Percentiles rank a stretch among this genome's conserved stretches.
phyloP scores from a whole-genome alignment of 2,888 invertebrate species.

The Syritta pipiens region DNA sequence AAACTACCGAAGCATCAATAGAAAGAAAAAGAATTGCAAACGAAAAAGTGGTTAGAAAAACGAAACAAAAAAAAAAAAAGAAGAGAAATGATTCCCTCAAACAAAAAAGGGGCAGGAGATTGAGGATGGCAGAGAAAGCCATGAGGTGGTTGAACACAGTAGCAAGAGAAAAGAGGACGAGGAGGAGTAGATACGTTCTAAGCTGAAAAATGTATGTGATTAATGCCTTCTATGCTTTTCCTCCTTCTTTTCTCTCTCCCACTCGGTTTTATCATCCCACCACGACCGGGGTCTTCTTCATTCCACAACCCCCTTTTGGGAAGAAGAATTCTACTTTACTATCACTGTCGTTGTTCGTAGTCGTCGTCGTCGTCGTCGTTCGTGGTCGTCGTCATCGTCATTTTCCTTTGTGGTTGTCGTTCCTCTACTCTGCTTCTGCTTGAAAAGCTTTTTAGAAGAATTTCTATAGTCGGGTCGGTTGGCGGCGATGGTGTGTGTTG shows the following conservation, averaged over 20 bases:
- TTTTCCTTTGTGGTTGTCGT: constrained; percentile 51
- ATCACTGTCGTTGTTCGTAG: constrained; percentile 4
- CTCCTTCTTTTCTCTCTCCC: not conserved
- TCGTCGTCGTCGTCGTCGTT: constrained; percentile 13
- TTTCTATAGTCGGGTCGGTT: constrained; percentile 29
- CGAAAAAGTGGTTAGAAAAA: no score
- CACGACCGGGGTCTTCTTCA: not conserved
- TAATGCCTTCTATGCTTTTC: constrained; percentile 46
- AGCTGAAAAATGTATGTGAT: constrained; percentile 59
- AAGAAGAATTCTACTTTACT: constrained; percentile 35
- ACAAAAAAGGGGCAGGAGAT: constrained; percentile 2
- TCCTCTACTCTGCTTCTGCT: constrained; percentile 27
- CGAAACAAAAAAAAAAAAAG: not conserved
- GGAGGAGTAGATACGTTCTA: constrained; percentile 17
- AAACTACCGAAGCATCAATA: not conserved
- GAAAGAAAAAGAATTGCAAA: constrained; percentile 1
- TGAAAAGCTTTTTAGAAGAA: constrained; percentile 47
- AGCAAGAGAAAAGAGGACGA: not conserved
- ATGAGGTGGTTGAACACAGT: not conserved
- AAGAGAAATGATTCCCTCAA: constrained; percentile 20
- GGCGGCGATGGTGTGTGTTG: not conserved
- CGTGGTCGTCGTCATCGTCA: constrained; percentile 25
- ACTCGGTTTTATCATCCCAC: constrained; percentile 29
- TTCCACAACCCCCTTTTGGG: constrained; percentile 24
- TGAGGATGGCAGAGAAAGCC: not conserved